phyloP scores from a whole-genome alignment of 92 coral and sea anemone genomes.

The Umimayanthus chanpuru region DNA sequence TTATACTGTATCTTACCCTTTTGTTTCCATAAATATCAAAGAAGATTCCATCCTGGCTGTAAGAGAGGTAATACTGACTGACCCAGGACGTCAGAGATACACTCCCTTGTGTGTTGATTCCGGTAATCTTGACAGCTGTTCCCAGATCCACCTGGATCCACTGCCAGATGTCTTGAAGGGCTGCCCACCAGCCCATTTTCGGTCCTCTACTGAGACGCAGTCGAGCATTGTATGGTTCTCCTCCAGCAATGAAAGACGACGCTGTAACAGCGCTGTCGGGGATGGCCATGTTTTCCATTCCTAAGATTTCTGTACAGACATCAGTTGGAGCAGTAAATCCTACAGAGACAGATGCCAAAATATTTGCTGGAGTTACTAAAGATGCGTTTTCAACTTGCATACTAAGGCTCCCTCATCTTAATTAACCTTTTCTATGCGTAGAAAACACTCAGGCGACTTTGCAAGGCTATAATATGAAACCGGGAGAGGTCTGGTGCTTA shows the following conservation, averaged over 20 bases:
- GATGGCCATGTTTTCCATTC: slow-evolving; percentile 6
- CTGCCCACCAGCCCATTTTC: slow-evolving; percentile 13
- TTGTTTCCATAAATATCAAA: background rate
- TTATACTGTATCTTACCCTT: background rate
- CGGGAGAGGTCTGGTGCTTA: too few species aligned
- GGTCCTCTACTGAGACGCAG: slow-evolving; percentile 24
- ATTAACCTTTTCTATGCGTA: too few species aligned
- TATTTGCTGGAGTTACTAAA: too few species aligned
- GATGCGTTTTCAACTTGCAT: too few species aligned
- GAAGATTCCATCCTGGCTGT: background rate
- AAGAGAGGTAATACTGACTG: background rate
- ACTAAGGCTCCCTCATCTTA: too few species aligned
- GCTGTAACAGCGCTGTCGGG: slow-evolving; percentile 50
- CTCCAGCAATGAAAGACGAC: slow-evolving; percentile 41
- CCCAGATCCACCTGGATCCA: background rate
- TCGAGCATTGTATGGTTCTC: slow-evolving; percentile 62
- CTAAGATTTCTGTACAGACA: background rate
- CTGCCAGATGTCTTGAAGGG: too few species aligned
- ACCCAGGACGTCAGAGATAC: background rate
- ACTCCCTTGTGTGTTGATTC: background rate
- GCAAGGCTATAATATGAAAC: too few species aligned
- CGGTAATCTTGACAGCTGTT: background rate
- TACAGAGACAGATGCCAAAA: too few species aligned
- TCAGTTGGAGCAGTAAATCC: too few species aligned
- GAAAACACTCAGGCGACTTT: too few species aligned